These are phyloP conservation scores for Nycticryphes semicollaris DNA, from an alignment of 2,113 vertebrate species.

Conservation along the genomic window DNA sequence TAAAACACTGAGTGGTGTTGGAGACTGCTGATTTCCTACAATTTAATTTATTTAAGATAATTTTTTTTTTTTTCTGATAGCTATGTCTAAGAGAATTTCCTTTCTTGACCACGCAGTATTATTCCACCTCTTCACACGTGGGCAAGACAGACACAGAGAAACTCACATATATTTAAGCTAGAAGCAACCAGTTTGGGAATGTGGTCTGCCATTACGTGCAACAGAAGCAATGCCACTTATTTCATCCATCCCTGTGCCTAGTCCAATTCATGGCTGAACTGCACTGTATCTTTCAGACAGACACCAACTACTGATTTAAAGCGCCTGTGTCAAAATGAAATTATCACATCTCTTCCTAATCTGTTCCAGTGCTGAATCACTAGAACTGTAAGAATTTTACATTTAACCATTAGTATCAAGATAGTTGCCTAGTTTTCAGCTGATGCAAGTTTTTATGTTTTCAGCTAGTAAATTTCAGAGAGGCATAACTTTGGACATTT, in stretches of 20 bases:
- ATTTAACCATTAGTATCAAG: background rate
- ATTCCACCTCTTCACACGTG: background rate
- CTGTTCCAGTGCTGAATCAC: background rate
- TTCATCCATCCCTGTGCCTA: background rate
- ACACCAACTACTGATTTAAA: background rate
- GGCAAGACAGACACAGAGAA: background rate
- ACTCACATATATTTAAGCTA: background rate
- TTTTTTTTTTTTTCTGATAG: background rate
- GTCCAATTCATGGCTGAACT: background rate
- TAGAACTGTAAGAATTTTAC: background rate
- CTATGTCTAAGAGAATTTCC: background rate
- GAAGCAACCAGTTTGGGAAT: background rate
- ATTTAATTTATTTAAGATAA: background rate
- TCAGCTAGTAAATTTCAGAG: background rate
- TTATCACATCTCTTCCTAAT: background rate
- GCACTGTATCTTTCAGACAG: background rate
- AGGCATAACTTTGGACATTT: rapidly evolving
- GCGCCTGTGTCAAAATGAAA: background rate
- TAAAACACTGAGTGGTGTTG: background rate
- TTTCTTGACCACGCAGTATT: background rate
- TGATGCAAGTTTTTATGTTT: background rate
- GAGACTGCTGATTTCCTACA: background rate
- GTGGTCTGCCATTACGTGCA: background rate
- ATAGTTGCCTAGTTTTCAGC: background rate
- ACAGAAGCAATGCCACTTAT: background rate